Base-by-base conservation (phyloP, 2,797 vertebrate species). In the Vultur gryphus region DNA sequence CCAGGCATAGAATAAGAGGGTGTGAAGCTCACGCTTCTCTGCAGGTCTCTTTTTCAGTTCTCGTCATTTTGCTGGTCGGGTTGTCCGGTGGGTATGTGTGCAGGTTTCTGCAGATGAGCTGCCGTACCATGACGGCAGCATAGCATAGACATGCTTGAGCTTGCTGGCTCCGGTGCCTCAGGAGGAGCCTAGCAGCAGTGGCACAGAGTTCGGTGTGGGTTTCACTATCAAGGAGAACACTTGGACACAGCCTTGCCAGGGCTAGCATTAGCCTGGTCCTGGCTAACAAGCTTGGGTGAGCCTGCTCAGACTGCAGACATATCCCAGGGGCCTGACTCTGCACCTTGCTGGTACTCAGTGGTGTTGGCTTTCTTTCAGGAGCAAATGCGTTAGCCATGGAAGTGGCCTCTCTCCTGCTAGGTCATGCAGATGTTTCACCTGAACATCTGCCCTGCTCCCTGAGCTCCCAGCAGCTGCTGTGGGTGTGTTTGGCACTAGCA, bases 111-210 rank as follows among this genome's bases (percentile, higher is more conserved):
- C 65, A 58, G 41, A n/a, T 57, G 65, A 61, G 75, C 65, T 81
- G 55, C 78, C 4, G 0, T n/a, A 5, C 31, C 14, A 0, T 19
- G 49, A 29, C 0, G 1, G 46, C 52, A 66, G n/a, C n/a, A 10
- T 6, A 39, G 35, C 28, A 5, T 4, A 13, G 61, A 5, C 6
- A 8, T 64, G 44, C 69, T 59, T 33, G 64, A 39, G 41, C 49
- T 51, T 5, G 5, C 55, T 78, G 54, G 49, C 55, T 43, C 54
- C 6, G 3, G 10, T 61, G 41, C 37, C 55, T 79, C n/a, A 65
- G 71, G 49, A 51, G 59, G 11, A 62, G 39, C 52, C n/a, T 37
- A 13, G 15, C 25, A 51, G 43, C 55, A 59, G 43, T 28, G 46
- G 26, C 37, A 35, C 14, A 9, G 79, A 21, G n/a, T 46, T 80